Base-by-base conservation (phyloP, 2,797 vertebrate genomes). In the Lithobates sylvaticus region DNA sequence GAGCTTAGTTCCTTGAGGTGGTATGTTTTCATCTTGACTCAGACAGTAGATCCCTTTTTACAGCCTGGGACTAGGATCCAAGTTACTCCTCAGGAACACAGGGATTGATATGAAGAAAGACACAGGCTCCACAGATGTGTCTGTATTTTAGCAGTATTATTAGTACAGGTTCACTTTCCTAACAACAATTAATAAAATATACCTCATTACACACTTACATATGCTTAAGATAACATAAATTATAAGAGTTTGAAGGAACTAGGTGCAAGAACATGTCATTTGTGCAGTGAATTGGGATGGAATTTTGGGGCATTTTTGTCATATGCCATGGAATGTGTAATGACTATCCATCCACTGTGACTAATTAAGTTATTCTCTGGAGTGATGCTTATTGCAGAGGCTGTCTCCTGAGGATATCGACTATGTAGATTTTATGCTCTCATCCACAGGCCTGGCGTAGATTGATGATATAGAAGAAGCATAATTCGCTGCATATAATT, bases 351-450 rank as follows among this genome's bases (percentile, higher is more conserved):
- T 79, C 64, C 44, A 79, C 39, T 79, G 26, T 67, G 36, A 42
- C 47, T 81, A 73, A 81, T 73, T 42, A 32, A 73, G 13, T 81
- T 73, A 81, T 81, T 81, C 69, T 58, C 34, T 81, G 69, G 71
- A 61, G 18, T 18, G 21, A 23, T 74, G 54, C 7, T 39, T 50
- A 18, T 9, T 44, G 58, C 36, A 83, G 29, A 61, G 36, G 10
- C 29, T 75, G 29, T 47, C 81, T 75, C 58, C 34, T 42, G 81
- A 34, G 81, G 26, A 39, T 83, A 75, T 65, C 10, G 16, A 1
- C 34, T 32, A 16, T 65, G 8, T 83, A 29, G 61, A 18, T 75
- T 23, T 7, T 23, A 5, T 67, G 76, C 44, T 29, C 4, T 26
- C 70, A 61, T 10, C 79, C 54, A 61, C 50, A 13, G n/a, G 50